Evolutionary conservation across 2,113 vertebrate species (phyloP), one percentile per base, ranked within the genome.

Genomic region (Percopsis transmontana): DNA sequence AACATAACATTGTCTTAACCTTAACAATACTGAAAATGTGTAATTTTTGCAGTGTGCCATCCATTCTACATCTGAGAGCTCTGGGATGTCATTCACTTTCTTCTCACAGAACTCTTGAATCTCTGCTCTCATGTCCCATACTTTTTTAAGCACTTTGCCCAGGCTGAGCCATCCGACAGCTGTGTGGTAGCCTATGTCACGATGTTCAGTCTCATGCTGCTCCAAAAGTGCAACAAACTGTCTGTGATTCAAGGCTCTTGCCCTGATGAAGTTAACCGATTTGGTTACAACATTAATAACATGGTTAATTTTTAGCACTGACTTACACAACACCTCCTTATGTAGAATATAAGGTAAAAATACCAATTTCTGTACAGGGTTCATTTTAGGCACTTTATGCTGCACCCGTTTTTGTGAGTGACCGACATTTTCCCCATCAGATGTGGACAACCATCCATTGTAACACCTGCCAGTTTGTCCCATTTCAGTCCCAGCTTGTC

Each of bases 331-430:
- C 58, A 67, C 58, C 0, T 65, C 18, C 42, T 77, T 58, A 58
- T 77, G 69, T 27, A 71, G 63, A 41, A 68, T 77, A 48, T 58
- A 68, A 63, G 64, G 65, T 11, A 65, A 62, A 62, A 71, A 71
- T 15, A 7, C 8, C 47, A 62, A 13, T 38, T 70, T 44, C 19
- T 33, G 39, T 6, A 45, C 16, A 3, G 19, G 19, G 42, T 63
- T 39, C 0, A 65, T 58, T 58, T 72, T 27, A 52, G 6, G 52
- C 45, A 52, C 21, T 53, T 65, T 58, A 65, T 53, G 62, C 18
- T 65, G 48, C 55, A 53, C 44, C 7, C 38, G 1, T 15, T 24
- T 24, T 7, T 4, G 42, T 16, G 6, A 6, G n/a, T 12, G 13
- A 6, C 15, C 18, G 5, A 62, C 58, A 61, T 63, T 40, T 63